Evolutionary conservation across 35 echinoderm and acorn worm genomes (phyloP), one percentile per base, ranked within the genome.

Genomic region (Amphiura filiformis): DNA sequence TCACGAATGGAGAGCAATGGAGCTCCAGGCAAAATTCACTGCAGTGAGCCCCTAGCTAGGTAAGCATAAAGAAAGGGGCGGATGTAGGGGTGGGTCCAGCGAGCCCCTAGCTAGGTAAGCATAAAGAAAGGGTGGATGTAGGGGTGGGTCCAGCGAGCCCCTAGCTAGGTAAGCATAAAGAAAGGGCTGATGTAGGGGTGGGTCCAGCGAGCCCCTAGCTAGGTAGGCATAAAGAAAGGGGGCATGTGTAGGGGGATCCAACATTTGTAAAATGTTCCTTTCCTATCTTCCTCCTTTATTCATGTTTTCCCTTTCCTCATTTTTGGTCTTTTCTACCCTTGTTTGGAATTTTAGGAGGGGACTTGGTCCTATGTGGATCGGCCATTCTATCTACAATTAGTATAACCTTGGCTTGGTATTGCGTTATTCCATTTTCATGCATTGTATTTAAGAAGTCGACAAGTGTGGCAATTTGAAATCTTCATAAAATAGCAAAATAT

Each of bases 1-100:
- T 91, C 93, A 30, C 84, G 93, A 4, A 95, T 95, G 93, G 93
- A 95, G 42, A 94, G 93, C 40, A 88, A 90, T 81, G 93, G 93
- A 34, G 47, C 86, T n/a, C 84, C 93, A 37, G 89, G 88, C 28
- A 94, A 88, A 80, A 86, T 94, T 36, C 93, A 94, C 64, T 70
- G 77, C 13, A 94, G 93, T 38, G 78, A 88, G 39, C 57, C 30
- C 31, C 84, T 91, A 22, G 77, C 87, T 5, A 91, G 64, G 93
- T 94, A 82, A 87, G 39, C 3, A 30, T 30, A 31, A 15, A 35
- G 17, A 35, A 78, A 78, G 77, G 23, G 1, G 20, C n/a, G 32
- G 77, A 0, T 7, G 3, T 26, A 22, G 1, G 1, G 0, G 23
- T 22, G 61, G 31, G 20, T 30, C 20, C 13, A 94, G 93, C 35